Evolutionary conservation across 1,140 invertebrate genomes (phyloP), one percentile per base, ranked within the genome.

Genomic region (Megathymus violae): DNA sequence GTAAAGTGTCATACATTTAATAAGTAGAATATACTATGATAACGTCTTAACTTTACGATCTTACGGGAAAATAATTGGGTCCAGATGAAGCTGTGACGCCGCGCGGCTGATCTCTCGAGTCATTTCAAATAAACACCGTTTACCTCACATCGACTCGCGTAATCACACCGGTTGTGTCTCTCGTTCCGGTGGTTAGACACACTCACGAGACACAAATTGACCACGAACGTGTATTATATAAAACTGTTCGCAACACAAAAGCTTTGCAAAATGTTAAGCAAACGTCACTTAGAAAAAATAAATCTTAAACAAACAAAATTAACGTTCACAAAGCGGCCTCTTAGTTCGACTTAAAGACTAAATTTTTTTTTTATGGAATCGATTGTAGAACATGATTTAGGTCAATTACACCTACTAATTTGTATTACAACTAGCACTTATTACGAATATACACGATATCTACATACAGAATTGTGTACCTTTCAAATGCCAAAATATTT

Each of bases 161-260:
- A 60, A 48, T 60, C 16, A 40, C 34, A 48, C 15, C 43, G 58
- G 14, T 48, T 36, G 44, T 41, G 13, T 48, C 16, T 3, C 31
- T 36, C 62, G 74, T 77, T 77, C 71, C 77, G 77, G 54, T 80
- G 47, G 64, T 80, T 77, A 63, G 40, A 40, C 64, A 46, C 31
- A 31, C 67, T 71, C 43, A 74, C 71, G 64, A 56, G 46, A 52
- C 44, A 71, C 64, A 67, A 74, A 69, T 44, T 50, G 66, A 58
- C 48, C 44, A 60, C 54, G 52, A 56, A 61, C 31, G n/a, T 48
- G 27, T 27, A 47, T 51, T 43, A 50, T 51, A 50, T 51, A 41
- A 52, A 25, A 47, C 16, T 19, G 43, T 27, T 13, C 11, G 9
- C n/a, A n/a, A 47, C 14, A 25, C 4, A 22, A 47, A 47, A 47